Conservation (phyloP, 1,140 invertebrate genomes). For the Rhagoletis pomonella region DNA sequence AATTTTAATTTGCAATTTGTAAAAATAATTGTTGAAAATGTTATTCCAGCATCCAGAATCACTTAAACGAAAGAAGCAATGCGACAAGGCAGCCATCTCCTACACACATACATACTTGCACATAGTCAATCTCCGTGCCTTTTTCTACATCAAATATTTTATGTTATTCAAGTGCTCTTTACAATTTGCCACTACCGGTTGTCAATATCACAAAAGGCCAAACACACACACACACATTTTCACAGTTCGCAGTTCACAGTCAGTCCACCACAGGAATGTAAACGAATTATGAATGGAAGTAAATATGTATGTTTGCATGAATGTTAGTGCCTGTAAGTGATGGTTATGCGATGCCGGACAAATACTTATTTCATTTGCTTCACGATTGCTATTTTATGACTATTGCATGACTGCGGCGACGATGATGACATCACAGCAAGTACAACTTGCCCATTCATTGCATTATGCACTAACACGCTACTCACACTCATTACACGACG, state of each 20-base stretch:
- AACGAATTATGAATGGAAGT: not conserved
- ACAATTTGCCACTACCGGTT: slow-evolving; percentile 14
- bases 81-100: no score
- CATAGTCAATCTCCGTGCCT: not conserved
- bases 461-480: not conserved
- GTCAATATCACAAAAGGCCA: not conserved
- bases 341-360: not conserved
- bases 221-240: not conserved
- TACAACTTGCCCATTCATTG: not conserved
- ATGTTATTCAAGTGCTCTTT: slow-evolving; percentile 38
- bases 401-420: slow-evolving; percentile 5
- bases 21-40: no score
- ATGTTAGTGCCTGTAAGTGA: not conserved
- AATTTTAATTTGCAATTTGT: no score
- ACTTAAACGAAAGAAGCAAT: no score
- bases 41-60: no score
- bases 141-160: not conserved
- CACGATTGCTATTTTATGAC: slow-evolving; percentile 1
- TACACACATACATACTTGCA: no score
- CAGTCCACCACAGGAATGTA: not conserved
- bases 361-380: slow-evolving; percentile 27
- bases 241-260: not conserved
- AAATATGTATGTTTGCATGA: not conserved
- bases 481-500: not conserved
- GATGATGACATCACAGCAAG: slow-evolving; percentile 39